A percentile compares a stretch with the other conserved stretches of the same genome.
Evolutionary conservation across 2,888 invertebrate species (phyloP).

Genomic region (Chouioia cunea): DNA sequence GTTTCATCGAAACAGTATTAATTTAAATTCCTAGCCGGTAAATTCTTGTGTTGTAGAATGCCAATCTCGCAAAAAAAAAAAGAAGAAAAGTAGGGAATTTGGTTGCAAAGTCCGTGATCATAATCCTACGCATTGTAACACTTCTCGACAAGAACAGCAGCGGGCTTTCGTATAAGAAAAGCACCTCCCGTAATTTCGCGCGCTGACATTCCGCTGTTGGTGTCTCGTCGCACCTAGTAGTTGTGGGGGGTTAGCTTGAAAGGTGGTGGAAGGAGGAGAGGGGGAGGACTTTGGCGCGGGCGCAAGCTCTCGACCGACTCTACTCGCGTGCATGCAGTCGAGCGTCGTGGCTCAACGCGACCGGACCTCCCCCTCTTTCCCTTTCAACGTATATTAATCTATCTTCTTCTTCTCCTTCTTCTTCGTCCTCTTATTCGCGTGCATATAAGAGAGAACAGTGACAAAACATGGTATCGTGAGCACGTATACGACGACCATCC

Average conservation of each 20-base stretch:
- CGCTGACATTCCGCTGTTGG: not conserved
- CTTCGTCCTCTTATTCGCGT: not conserved
- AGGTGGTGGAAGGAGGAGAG: slow-evolving; percentile 40
- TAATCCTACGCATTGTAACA: no score
- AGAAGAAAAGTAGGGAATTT: no score
- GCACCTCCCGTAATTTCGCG: no score
- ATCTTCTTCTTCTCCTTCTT: not conserved
- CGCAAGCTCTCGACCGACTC: slow-evolving; percentile 55
- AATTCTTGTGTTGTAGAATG: no score
- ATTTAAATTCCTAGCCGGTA: no score
- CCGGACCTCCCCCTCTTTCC: slow-evolving; percentile 53
- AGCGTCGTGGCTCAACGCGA: slow-evolving; percentile 62
- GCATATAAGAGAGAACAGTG: not conserved
- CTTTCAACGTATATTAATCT: no score
- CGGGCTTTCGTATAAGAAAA: no score
- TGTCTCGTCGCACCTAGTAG: slow-evolving; percentile 3
- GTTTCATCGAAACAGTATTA: no score
- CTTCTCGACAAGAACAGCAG: no score
- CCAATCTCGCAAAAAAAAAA: no score
- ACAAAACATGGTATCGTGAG: not conserved
- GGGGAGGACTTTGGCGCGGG: slow-evolving; percentile 42
- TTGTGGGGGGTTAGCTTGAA: slow-evolving; percentile 9
- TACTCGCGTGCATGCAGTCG: slow-evolving; percentile 65
- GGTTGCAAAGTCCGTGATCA: no score
- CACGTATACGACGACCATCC: no score